These are phyloP conservation scores for Eudasyphora cyanicolor DNA, from an alignment of 2,888 invertebrate species.

Conservation along the genomic window DNA sequence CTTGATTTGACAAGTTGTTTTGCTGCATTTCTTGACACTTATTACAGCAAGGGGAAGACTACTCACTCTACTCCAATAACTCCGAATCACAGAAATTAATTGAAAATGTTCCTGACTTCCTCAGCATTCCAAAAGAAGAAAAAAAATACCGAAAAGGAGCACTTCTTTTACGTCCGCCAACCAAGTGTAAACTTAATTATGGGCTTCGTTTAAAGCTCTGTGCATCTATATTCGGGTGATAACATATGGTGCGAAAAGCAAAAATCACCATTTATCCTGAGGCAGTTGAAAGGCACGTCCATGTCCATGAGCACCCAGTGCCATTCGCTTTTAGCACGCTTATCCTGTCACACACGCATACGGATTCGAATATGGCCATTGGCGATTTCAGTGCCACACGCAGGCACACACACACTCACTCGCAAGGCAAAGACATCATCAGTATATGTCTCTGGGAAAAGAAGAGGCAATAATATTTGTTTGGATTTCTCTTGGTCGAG, in stretches of 20 bases:
- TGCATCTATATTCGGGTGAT: not conserved
- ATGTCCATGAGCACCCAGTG: not conserved
- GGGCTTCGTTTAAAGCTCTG: not conserved
- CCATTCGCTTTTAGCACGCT: not conserved
- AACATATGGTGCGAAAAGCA: not conserved
- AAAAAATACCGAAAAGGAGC: too few relatives aligned
- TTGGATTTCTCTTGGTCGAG: slow-evolving; percentile 45
- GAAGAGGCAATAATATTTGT: slow-evolving; percentile 33
- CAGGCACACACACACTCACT: not conserved
- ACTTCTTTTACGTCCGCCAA: too few relatives aligned
- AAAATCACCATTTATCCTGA: not conserved
- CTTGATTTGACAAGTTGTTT: too few relatives aligned
- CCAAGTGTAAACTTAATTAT: not conserved
- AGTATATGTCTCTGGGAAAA: not conserved
- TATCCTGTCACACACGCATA: not conserved
- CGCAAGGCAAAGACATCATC: not conserved
- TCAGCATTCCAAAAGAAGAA: too few relatives aligned
- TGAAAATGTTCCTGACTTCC: too few relatives aligned
- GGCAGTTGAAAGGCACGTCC: not conserved
- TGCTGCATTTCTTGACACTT: too few relatives aligned
- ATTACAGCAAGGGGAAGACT: too few relatives aligned
- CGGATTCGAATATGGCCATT: not conserved
- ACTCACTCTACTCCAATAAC: too few relatives aligned
- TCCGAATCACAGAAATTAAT: too few relatives aligned
- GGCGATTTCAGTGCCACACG: not conserved